A percentile compares a stretch with the other conserved stretches of the same genome.
phyloP scores from a whole-genome alignment of 2,797 vertebrate genomes.

The Rhabdophis nuchalis region DNA sequence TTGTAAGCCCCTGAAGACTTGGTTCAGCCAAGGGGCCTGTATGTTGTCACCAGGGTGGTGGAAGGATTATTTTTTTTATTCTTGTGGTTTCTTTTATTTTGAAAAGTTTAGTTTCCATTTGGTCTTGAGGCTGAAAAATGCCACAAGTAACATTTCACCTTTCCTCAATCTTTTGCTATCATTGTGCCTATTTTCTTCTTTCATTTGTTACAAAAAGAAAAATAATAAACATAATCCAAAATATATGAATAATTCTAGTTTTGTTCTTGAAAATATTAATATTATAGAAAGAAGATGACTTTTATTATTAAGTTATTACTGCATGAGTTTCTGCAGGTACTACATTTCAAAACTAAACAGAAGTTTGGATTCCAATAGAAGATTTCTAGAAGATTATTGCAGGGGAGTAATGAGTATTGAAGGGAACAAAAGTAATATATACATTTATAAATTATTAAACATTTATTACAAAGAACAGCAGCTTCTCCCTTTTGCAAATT shows the following conservation, averaged over 20 bases:
- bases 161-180: neutral
- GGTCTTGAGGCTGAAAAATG: conserved; percentile 13
- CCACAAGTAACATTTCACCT: neutral
- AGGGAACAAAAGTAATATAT: conserved; percentile 50
- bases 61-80: neutral
- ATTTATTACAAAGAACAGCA: conserved; percentile 2
- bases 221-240: neutral
- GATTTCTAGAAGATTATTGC: conserved; percentile 54
- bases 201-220: neutral
- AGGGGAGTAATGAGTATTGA: conserved; percentile 45
- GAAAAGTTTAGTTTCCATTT: neutral
- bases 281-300: conserved; percentile 44
- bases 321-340: conserved; percentile 53
- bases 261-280: neutral
- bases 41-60: neutral
- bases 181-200: neutral
- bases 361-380: conserved; percentile 56
- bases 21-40: neutral
- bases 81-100: neutral
- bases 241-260: conserved; percentile 4
- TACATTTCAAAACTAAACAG: conserved; percentile 63
- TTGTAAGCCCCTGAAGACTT: neutral
- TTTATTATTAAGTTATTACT: conserved; percentile 65
- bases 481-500: neutral
- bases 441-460: conserved; percentile 47